Conservation (phyloP, 2,797 vertebrate genomes). For the Merluccius polli region DNA sequence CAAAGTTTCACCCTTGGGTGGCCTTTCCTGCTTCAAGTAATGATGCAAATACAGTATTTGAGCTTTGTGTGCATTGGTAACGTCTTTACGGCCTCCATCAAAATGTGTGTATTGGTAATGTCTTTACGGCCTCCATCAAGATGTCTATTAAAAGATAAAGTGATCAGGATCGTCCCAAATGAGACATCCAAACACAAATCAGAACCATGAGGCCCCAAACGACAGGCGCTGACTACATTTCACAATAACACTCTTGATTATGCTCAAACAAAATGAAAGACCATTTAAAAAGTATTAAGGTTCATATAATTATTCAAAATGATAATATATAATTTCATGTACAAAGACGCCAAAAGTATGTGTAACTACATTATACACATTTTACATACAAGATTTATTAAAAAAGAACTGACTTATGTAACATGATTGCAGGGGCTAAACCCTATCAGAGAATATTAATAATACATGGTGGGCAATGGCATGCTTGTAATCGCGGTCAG, state of each 20-base stretch:
- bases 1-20: constrained; percentile 98
- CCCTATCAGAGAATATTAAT: constrained; percentile 52
- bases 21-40: constrained; percentile 93
- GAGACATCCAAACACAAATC: constrained; percentile 81
- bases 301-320: constrained; percentile 40
- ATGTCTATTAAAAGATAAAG: constrained; percentile 78
- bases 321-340: background rate
- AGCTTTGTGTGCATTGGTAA: background rate
- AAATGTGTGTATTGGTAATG: constrained; percentile 70
- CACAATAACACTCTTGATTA: constrained; percentile 2
- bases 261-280: background rate
- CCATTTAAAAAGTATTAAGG: background rate
- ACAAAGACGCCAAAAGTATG: background rate
- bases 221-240: background rate
- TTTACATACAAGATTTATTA: background rate
- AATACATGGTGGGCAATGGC: constrained; percentile 67
- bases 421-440: background rate
- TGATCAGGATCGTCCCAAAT: constrained; percentile 65
- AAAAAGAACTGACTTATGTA: background rate
- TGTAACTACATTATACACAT: background rate
- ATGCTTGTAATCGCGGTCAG: constrained; percentile 52
- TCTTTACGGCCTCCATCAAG: constrained; percentile 90
- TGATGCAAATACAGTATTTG: constrained; percentile 92
- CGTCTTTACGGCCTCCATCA: constrained; percentile 88
- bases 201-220: constrained; percentile 84